Conservation (phyloP, 1,140 invertebrate genomes). For the Neodiprion virginianus region DNA sequence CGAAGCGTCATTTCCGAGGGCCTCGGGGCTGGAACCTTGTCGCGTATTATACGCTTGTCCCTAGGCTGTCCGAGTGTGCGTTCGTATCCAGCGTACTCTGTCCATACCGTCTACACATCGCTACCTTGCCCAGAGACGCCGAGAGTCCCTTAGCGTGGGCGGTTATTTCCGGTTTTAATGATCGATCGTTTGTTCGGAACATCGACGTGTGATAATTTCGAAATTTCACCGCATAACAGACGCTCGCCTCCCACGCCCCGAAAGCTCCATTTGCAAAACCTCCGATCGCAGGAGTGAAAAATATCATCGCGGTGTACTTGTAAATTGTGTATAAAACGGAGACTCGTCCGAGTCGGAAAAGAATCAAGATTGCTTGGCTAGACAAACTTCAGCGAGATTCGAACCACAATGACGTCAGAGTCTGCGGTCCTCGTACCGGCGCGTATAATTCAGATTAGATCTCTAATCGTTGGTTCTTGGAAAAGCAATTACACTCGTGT, state of each 20-base stretch:
- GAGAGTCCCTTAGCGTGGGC: neutral
- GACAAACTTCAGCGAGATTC: no score
- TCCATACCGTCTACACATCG: neutral
- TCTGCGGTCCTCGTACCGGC: neutral
- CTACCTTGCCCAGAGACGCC: neutral
- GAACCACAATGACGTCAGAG: no score
- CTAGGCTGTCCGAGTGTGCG: no score
- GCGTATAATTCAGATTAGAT: neutral
- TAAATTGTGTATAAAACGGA: no score
- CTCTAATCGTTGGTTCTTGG: neutral
- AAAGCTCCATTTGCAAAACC: no score
- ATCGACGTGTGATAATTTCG: neutral
- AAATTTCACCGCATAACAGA: no score
- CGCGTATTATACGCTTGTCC: neutral
- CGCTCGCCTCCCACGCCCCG: no score
- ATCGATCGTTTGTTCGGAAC: neutral
- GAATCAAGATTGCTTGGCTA: no score
- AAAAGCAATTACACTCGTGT: neutral
- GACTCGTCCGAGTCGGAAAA: no score
- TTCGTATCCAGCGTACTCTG: neutral
- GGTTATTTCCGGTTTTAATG: neutral
- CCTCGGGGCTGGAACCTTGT: neutral
- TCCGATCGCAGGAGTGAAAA: no score
- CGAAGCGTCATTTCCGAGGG: neutral
- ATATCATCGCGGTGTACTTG: no score